Base-by-base conservation (phyloP, 2,888 invertebrate species). In the Clunio marinus region DNA sequence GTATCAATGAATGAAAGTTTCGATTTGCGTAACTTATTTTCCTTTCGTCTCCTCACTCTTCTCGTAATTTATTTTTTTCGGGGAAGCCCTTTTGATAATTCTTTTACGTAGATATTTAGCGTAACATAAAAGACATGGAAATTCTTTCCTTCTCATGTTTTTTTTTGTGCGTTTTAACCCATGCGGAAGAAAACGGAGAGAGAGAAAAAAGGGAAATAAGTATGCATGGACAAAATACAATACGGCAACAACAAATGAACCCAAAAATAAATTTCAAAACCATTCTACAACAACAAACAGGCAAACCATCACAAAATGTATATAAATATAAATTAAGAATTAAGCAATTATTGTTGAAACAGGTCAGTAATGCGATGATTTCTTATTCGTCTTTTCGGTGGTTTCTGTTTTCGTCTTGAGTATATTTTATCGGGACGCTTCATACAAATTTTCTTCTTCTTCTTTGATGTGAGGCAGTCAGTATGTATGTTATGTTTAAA, bases 281-380 rank as follows among this genome's bases (percentile, higher is more conserved):
- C 51, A 22, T 7, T 22, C n/a, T 51, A 51, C 51, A 57, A 57
- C 57, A 27, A 28, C 20, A 35, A n/a, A n/a, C 22, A 10, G 20
- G 55, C 22, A 66, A 20, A 51, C 27, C 46, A 66, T 66, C 66
- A 55, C 51, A 66, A 27, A 66, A 55, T n/a, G 55, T 66, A 46
- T 66, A 66, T 55, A 66, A 66, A 66, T 66, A 66, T 55, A 66
- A 66, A 66, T 66, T 66, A 66, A 66, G 66, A 66, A 66, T 66
- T 46, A 66, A 66, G 66, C 66, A 66, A 66, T 66, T 66, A 66
- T 66, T 66, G 66, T 66, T 66, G 66, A 66, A 63, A 66, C 66
- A 66, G 66, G 66, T 66, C 66, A 66, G 66, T 66, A 66, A 66
- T 66, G 66, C 55, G 66, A 51, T 45, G 66, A 66, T 66, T 62